These are phyloP conservation scores for Turdus rufiventris DNA, from an alignment of 2,113 vertebrate genomes.

Conservation along the genomic window DNA sequence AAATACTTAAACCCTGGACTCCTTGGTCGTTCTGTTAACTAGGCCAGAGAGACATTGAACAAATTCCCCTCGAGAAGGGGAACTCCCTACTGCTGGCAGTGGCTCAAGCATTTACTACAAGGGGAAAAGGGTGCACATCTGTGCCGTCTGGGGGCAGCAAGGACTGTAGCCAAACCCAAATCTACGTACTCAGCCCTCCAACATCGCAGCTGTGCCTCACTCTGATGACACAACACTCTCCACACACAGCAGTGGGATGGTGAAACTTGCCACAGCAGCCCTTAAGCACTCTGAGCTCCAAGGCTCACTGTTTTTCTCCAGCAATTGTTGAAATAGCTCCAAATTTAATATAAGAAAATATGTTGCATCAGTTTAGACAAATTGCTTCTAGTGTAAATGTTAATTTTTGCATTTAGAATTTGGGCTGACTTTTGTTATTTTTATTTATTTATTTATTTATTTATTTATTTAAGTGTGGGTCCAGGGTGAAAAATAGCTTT, in stretches of 20 bases:
- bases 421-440: neutral
- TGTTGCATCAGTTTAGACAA: neutral
- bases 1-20: neutral
- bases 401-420: neutral
- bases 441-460: neutral
- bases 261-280: neutral
- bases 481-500: neutral
- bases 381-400: neutral
- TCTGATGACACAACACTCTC: neutral
- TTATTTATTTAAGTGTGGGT: neutral
- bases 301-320: neutral
- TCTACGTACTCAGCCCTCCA: neutral
- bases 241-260: neutral
- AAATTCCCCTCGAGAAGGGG: neutral
- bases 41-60: neutral
- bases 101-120: neutral
- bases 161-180: neutral
- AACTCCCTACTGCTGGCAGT: neutral
- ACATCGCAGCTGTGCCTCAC: neutral
- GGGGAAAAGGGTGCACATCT: neutral
- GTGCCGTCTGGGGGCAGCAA: neutral
- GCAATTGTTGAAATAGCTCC: neutral
- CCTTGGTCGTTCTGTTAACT: neutral
- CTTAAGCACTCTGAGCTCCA: neutral
- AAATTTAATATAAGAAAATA: slow-evolving; percentile 23